A percentile compares a stretch with the other conserved stretches of the same genome.
Conservation (phyloP, 1,140 invertebrate species). For the Psilanteris sp. region DNA sequence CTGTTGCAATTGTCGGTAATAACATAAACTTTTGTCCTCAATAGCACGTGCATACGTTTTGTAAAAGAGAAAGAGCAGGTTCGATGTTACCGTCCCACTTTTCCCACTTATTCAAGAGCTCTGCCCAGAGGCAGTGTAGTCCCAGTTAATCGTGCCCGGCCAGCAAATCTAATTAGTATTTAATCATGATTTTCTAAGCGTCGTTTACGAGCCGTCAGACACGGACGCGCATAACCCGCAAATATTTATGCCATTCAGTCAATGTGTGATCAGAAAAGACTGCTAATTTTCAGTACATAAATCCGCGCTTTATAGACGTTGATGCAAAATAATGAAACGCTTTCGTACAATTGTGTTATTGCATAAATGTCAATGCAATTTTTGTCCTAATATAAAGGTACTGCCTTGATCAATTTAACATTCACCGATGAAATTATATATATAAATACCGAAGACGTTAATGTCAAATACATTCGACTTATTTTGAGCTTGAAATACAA, state of each 20-base stretch:
- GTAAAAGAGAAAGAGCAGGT: conserved; percentile 58
- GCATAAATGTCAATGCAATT: conserved; percentile 20
- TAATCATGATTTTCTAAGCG: conserved; percentile 60
- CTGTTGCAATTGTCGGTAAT: conserved; percentile 27
- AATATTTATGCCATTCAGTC: conserved; percentile 38
- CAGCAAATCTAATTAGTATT: conserved; percentile 62
- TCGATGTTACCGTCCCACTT: conserved; percentile 58
- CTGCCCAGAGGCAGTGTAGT: conserved; percentile 32
- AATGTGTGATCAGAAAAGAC: conserved; percentile 18
- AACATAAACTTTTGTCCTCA: conserved; percentile 57
- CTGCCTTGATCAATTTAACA: too few species aligned
- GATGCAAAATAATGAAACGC: conserved; percentile 13
- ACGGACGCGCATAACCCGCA: conserved; percentile 26
- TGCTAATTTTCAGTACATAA: conserved; percentile 10
- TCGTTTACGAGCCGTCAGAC: conserved; percentile 45
- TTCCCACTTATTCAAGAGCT: conserved; percentile 41
- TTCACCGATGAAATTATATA: too few species aligned
- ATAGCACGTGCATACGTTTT: conserved; percentile 52
- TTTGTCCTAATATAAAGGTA: too few species aligned
- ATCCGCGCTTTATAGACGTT: conserved; percentile 6
- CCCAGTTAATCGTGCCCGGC: conserved; percentile 45
- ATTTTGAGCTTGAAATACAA: too few species aligned
- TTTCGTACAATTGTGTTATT: conserved; percentile 3
- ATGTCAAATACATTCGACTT: too few species aligned
- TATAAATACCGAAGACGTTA: too few species aligned